These are phyloP conservation scores for Pachyramphus minor DNA, from an alignment of 2,113 vertebrate species.

Conservation along the genomic window DNA sequence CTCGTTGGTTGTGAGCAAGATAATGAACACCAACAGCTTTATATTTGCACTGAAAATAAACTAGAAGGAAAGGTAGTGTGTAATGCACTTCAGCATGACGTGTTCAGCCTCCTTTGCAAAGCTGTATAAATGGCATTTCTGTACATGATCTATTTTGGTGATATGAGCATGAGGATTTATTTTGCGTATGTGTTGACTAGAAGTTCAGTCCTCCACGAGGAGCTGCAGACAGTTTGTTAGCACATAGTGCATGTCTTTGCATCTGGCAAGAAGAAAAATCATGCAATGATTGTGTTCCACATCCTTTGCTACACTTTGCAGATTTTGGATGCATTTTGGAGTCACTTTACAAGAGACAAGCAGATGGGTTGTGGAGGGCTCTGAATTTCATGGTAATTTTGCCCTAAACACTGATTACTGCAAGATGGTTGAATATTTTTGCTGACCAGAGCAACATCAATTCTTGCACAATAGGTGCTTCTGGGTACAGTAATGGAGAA, in stretches of 20 bases:
- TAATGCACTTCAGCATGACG: fast-evolving
- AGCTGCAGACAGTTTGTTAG: not conserved
- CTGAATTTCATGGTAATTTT: not conserved
- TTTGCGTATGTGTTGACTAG: not conserved
- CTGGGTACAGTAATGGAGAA: not conserved
- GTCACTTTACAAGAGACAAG: not conserved
- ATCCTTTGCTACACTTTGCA: not conserved
- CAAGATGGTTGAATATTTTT: not conserved
- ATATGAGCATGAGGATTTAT: not conserved
- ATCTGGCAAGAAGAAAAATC: not conserved
- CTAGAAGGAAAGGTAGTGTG: not conserved
- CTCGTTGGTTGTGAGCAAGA: not conserved
- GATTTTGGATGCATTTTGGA: not conserved
- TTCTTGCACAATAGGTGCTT: not conserved
- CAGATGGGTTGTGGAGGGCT: not conserved
- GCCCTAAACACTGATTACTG: not conserved
- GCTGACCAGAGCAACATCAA: not conserved
- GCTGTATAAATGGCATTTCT: not conserved
- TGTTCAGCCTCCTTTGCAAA: not conserved
- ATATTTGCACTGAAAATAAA: not conserved
- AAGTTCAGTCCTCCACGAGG: not conserved
- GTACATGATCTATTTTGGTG: not conserved
- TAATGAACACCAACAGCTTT: not conserved
- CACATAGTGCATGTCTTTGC: not conserved
- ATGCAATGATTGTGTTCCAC: not conserved